These are phyloP conservation scores for Sphaeramia orbicularis DNA, from an alignment of 2,797 vertebrate genomes.

Conservation along the genomic window DNA sequence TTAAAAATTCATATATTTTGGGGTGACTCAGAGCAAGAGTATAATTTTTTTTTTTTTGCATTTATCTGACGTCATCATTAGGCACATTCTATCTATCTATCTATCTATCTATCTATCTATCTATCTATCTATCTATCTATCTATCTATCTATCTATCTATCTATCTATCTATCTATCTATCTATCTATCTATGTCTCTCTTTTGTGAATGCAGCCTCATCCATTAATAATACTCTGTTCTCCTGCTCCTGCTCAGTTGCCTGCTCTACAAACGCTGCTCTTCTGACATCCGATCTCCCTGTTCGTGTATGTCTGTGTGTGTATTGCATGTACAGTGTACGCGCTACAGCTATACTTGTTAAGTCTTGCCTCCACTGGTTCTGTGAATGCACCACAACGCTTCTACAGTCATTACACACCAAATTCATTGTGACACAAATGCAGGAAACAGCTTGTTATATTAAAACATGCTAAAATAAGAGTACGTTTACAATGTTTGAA, in stretches of 20 bases:
- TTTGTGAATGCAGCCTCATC: constrained; percentile 63
- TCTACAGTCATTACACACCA: constrained; percentile 29
- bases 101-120: constrained; percentile 10
- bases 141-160: constrained; percentile 13
- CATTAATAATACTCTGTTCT: constrained; percentile 75
- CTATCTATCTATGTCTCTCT: too few relatives aligned
- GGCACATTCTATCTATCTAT: constrained; percentile 1
- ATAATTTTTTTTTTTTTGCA: too few relatives aligned
- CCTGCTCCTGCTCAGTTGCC: too few relatives aligned
- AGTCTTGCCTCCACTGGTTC: constrained; percentile 36
- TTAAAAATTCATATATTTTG: too few relatives aligned
- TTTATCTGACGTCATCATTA: too few relatives aligned
- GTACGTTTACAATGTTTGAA: too few relatives aligned
- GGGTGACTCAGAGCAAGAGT: too few relatives aligned
- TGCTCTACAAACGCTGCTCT: constrained; percentile 54
- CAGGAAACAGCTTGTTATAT: constrained; percentile 3
- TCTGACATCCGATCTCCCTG: constrained; percentile 56
- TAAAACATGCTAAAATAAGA: neutral
- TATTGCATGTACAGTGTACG: constrained; percentile 29
- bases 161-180: constrained; percentile 8
- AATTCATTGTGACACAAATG: constrained; percentile 19
- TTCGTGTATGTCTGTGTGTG: constrained; percentile 23
- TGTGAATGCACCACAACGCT: constrained; percentile 32
- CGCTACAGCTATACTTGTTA: constrained; percentile 40
- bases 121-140: constrained; percentile 18